Percentiles rank a stretch among this genome's conserved stretches.
Conservation (phyloP, 2,797 vertebrate species). For the Hydrolagus colliei region DNA sequence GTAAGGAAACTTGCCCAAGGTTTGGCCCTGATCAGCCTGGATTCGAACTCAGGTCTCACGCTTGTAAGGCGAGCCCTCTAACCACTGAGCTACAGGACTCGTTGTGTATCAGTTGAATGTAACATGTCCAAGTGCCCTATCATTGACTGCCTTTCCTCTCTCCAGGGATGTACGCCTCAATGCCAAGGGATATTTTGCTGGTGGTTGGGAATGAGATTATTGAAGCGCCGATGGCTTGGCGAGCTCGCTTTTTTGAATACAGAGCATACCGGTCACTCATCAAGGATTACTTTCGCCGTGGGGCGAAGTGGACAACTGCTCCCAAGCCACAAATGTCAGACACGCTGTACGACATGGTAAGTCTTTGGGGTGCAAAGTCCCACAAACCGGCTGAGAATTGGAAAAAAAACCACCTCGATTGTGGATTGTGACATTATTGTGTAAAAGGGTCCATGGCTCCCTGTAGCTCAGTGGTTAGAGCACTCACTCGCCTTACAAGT, state of each 20-base stretch:
- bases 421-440: too few relatives aligned
- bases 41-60: too few relatives aligned
- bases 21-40: too few relatives aligned
- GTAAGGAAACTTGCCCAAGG: too few relatives aligned
- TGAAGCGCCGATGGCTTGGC: slow-evolving; percentile 98
- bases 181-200: slow-evolving; percentile 93
- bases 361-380: not conserved
- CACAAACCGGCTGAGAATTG: not conserved
- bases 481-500: too few relatives aligned
- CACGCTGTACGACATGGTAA: slow-evolving; percentile 87
- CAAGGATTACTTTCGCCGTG: slow-evolving; percentile 88
- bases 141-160: slow-evolving; percentile 29
- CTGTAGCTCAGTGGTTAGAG: too few relatives aligned
- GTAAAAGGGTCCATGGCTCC: too few relatives aligned
- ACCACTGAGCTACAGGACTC: too few relatives aligned
- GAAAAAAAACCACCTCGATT: too few relatives aligned
- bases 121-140: not conserved
- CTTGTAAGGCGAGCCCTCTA: too few relatives aligned
- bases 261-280: slow-evolving; percentile 86
- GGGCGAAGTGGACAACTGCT: slow-evolving; percentile 95
- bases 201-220: slow-evolving; percentile 97
- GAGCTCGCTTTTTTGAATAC: slow-evolving; percentile 94
- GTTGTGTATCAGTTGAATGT: not conserved
- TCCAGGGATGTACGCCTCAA: slow-evolving; percentile 88
- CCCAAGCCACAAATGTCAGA: slow-evolving; percentile 94